Evolutionary conservation across 2,113 vertebrate species (phyloP).

Genomic region (Syrrhaptes paradoxus): DNA sequence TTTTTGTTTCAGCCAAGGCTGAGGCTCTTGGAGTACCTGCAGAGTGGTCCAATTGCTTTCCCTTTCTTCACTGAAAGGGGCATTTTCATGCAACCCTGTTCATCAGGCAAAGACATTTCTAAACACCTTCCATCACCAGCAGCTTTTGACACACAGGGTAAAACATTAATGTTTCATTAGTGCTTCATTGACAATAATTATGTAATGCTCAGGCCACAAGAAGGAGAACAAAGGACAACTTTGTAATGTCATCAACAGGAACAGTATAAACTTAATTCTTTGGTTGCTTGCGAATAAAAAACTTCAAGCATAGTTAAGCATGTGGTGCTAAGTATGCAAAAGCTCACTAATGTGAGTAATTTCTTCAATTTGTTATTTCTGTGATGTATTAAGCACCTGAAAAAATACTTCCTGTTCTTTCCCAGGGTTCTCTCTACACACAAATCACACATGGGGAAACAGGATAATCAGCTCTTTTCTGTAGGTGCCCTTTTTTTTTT

Average conservation of each 20-base stretch:
- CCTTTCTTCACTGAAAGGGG: not conserved
- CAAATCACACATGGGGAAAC: not conserved
- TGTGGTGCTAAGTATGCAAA: not conserved
- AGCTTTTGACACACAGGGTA: not conserved
- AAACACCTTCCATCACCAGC: not conserved
- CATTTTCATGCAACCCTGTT: not conserved
- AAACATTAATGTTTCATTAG: not conserved
- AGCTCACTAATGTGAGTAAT: not conserved
- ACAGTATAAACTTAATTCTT: not conserved
- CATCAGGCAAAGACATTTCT: not conserved
- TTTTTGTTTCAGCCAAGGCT: not conserved
- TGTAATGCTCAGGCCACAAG: not conserved
- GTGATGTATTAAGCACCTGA: not conserved
- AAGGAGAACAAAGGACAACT: not conserved
- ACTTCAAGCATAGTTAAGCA: not conserved
- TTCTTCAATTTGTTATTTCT: conserved; percentile 22
- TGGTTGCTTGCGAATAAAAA: not conserved
- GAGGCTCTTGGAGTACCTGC: not conserved
- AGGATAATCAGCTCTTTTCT: not conserved
- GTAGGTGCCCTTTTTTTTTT: not conserved
- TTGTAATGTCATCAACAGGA: not conserved
- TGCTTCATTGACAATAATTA: not conserved
- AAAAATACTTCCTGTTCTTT: conserved; percentile 22
- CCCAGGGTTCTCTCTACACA: not conserved
- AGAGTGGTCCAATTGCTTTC: not conserved